phyloP scores from a whole-genome alignment of 2,888 invertebrate genomes.

The Drosophila kokeensis region DNA sequence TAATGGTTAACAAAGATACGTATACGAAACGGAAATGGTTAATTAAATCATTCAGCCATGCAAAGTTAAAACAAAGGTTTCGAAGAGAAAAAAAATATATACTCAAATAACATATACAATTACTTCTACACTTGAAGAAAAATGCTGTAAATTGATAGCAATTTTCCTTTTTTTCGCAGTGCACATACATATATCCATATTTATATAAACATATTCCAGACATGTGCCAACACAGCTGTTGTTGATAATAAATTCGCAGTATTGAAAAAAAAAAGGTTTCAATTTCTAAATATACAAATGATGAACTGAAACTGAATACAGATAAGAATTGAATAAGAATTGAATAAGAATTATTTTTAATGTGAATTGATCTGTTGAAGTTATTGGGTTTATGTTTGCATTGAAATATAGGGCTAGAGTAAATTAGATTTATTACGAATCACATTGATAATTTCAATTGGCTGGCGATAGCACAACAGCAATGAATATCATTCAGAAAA shows the following conservation, averaged over 20 bases:
- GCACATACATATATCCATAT: constrained; percentile 1
- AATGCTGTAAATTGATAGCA: neutral
- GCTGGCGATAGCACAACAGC: neutral
- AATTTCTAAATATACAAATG: neutral
- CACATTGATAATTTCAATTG: neutral
- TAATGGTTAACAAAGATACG: neutral
- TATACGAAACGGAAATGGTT: constrained; percentile 15
- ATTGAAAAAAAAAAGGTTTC: neutral
- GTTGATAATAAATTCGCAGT: neutral
- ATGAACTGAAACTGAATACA: neutral
- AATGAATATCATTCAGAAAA: neutral
- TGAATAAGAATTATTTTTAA: no score
- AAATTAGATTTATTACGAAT: neutral
- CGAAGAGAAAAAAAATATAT: neutral
- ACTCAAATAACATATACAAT: neutral
- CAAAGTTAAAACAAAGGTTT: neutral
- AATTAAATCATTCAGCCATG: constrained; percentile 27
- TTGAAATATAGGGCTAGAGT: neutral
- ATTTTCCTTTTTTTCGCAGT: neutral
- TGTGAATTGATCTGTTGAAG: neutral
- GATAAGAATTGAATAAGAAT: neutral
- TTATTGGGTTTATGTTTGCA: neutral
- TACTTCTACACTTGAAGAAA: neutral
- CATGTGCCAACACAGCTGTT: neutral
- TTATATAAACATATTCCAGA: neutral